These are phyloP conservation scores for Euborellia annulipes DNA, from an alignment of 1,140 invertebrate genomes.

Conservation along the genomic window DNA sequence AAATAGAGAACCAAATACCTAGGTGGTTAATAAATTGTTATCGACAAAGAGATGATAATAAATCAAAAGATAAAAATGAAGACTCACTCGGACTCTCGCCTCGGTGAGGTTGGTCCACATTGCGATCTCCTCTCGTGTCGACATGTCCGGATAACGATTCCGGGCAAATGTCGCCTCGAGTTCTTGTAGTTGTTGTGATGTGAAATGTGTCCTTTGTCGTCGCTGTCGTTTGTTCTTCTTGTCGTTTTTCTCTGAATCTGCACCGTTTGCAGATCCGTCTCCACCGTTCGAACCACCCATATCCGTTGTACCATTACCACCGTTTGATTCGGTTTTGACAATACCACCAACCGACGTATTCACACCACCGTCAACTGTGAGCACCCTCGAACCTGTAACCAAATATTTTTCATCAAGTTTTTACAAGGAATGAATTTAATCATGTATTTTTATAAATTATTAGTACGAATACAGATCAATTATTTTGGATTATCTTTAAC, in stretches of 20 bases:
- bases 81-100: slow-evolving; percentile 91
- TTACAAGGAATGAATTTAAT: no score
- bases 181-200: slow-evolving; percentile 86
- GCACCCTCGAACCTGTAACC: no score
- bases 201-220: slow-evolving; percentile 89
- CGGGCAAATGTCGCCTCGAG: slow-evolving; percentile 86
- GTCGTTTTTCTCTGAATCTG: slow-evolving; percentile 59
- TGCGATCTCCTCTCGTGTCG: slow-evolving; percentile 93
- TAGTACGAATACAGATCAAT: no score
- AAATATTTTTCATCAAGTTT: no score
- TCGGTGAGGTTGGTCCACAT: slow-evolving; percentile 98
- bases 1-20: no score
- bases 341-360: slow-evolving; percentile 2
- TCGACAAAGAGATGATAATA: no score
- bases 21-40: no score
- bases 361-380: background rate
- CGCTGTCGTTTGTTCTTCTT: slow-evolving; percentile 81
- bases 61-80: no score
- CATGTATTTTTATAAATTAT: no score
- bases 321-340: slow-evolving; percentile 7
- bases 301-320: background rate
- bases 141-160: slow-evolving; percentile 98
- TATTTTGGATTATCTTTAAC: no score
- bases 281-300: slow-evolving; percentile 23
- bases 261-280: slow-evolving; percentile 33